Percentiles rank a stretch among this genome's conserved stretches.
phyloP scores from a whole-genome alignment of 2,888 invertebrate genomes.

The Bellardia pandia region DNA sequence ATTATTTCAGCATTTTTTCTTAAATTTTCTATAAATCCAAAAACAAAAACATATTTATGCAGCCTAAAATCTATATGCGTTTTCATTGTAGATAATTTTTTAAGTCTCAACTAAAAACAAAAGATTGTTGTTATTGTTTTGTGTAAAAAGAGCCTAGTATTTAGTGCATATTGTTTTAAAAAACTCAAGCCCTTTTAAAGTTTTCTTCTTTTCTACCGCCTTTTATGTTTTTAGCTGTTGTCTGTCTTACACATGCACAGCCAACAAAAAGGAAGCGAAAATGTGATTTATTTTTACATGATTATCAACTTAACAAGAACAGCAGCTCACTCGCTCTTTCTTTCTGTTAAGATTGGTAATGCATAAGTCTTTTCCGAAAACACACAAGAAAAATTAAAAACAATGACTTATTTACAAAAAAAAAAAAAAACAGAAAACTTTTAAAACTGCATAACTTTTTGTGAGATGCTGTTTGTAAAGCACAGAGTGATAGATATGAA shows the following conservation, averaged over 20 bases:
- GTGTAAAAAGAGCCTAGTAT: slow-evolving; percentile 48
- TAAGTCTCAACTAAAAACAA: slow-evolving; percentile 1
- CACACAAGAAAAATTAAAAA: slow-evolving; percentile 32
- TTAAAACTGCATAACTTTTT: slow-evolving; percentile 46
- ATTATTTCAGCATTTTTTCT: slow-evolving; percentile 4
- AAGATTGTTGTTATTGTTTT: neutral
- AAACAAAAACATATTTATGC: neutral
- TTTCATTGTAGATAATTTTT: slow-evolving; percentile 43
- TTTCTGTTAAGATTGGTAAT: neutral
- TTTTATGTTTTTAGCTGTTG: slow-evolving; percentile 42
- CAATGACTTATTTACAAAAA: slow-evolving; percentile 54
- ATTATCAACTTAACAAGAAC: slow-evolving; percentile 82
- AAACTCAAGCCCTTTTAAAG: slow-evolving; percentile 50
- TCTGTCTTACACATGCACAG: neutral
- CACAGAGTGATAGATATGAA: slow-evolving; percentile 20
- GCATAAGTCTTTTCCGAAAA: slow-evolving; percentile 42
- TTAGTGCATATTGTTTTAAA: slow-evolving; percentile 63
- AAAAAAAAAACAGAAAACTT: slow-evolving; percentile 26
- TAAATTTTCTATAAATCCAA: slow-evolving; percentile 12
- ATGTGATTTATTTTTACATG: slow-evolving; percentile 84
- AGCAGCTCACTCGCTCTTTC: slow-evolving; percentile 50
- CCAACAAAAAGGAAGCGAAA: slow-evolving; percentile 79
- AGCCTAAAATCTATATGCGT: slow-evolving; percentile 31
- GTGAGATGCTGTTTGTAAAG: neutral
- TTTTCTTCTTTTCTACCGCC: slow-evolving; percentile 41